Conservation (phyloP, 2,888 invertebrate species). For the Eledone cirrhosa region DNA sequence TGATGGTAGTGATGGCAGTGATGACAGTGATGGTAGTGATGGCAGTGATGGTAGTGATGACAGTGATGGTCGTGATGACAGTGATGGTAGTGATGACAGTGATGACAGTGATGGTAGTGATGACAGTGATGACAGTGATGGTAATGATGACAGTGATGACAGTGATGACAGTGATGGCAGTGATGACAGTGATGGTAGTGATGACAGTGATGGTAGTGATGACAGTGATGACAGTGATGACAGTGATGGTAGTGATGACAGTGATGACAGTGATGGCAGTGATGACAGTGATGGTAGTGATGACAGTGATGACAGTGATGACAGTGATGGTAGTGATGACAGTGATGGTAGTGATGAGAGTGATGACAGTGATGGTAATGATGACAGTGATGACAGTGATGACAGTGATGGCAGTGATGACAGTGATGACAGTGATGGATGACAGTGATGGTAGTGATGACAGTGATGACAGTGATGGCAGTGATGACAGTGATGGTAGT, state of each 20-base stretch:
- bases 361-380: no score
- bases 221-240: conserved; percentile 4
- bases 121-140: not conserved
- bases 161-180: not conserved
- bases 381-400: conserved; percentile 26
- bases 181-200: conserved; percentile 14
- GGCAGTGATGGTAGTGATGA: conserved; percentile 4
- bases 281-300: conserved; percentile 29
- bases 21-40: not conserved
- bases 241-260: not conserved
- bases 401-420: conserved; percentile 14
- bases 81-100: conserved; percentile 21
- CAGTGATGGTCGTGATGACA: not conserved
- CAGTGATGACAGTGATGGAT: no score
- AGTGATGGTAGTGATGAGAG: no score
- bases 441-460: conserved; percentile 15
- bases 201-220: not conserved
- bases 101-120: not conserved
- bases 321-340: conserved; percentile 27
- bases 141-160: conserved; percentile 15
- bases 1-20: conserved; percentile 9
- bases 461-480: not conserved
- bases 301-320: conserved; percentile 29
- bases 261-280: not conserved
- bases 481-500: not conserved